phyloP scores from a whole-genome alignment of 2,797 vertebrate species.

The Sibirionetta formosa region DNA sequence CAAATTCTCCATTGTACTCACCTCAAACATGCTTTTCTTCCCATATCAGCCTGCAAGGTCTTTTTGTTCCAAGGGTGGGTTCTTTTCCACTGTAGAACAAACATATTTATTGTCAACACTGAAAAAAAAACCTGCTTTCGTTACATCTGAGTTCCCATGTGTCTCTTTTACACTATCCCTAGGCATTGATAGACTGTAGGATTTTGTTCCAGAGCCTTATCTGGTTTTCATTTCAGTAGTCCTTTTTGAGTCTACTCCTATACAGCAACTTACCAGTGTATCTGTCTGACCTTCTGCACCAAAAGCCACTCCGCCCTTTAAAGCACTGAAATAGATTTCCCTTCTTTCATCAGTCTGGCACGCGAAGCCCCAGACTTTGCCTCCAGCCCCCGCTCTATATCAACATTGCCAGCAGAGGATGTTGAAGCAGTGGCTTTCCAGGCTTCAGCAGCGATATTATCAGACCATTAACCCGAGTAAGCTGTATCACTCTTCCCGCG shows the following conservation, averaged over 20 bases:
- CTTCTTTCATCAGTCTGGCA: constrained; percentile 52
- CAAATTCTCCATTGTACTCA: constrained; percentile 50
- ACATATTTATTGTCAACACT: constrained; percentile 56
- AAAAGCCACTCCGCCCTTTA: constrained; percentile 40
- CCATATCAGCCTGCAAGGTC: not conserved
- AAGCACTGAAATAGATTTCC: constrained; percentile 59
- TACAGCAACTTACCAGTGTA: constrained; percentile 46
- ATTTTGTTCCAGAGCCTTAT: constrained; percentile 63
- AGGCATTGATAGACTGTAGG: constrained; percentile 13
- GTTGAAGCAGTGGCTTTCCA: constrained; percentile 28
- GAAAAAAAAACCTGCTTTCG: not conserved
- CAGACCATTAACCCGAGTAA: constrained; percentile 63
- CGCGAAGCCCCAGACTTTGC: not conserved
- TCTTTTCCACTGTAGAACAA: not conserved
- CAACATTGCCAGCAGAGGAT: constrained; percentile 19
- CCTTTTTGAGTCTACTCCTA: constrained; percentile 15
- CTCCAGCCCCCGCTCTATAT: constrained; percentile 18
- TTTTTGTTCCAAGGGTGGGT: not conserved
- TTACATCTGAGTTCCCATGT: constrained; percentile 56
- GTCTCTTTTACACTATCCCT: constrained; percentile 54
- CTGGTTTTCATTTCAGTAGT: constrained; percentile 50
- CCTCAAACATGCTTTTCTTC: constrained; percentile 55
- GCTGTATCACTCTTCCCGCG: not conserved
- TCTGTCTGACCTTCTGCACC: constrained; percentile 37
- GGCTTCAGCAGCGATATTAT: constrained; percentile 51